phyloP scores from a whole-genome alignment of 2,888 invertebrate species.

The Beris morrisii region DNA sequence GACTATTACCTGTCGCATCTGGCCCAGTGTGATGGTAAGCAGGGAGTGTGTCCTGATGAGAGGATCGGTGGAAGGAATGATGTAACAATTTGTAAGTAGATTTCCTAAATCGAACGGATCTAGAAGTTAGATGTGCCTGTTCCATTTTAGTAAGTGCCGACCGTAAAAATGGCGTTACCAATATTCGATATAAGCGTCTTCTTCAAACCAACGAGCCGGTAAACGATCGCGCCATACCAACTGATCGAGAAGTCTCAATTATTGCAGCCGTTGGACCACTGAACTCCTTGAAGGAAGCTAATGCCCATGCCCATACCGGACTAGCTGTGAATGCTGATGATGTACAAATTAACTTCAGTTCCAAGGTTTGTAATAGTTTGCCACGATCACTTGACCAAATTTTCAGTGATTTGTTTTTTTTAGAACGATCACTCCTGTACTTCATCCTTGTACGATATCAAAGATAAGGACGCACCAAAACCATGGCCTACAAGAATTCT shows the following conservation, averaged over 20 bases:
- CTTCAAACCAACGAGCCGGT: slow-evolving; percentile 73
- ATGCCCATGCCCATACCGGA: slow-evolving; percentile 68
- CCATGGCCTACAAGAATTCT: slow-evolving; percentile 74
- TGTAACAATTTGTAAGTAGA: slow-evolving; percentile 62
- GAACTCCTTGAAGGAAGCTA: slow-evolving; percentile 77
- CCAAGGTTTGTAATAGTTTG: slow-evolving; percentile 53
- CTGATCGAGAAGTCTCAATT: slow-evolving; percentile 71
- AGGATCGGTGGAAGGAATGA: slow-evolving; percentile 80
- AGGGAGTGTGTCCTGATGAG: slow-evolving; percentile 84
- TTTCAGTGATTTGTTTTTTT: neutral
- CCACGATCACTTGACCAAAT: neutral
- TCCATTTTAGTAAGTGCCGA: slow-evolving; percentile 65
- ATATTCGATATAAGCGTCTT: slow-evolving; percentile 76
- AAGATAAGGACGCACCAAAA: slow-evolving; percentile 62
- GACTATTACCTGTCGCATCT: slow-evolving; percentile 84
- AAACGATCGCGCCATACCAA: slow-evolving; percentile 70
- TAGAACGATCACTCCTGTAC: slow-evolving; percentile 74
- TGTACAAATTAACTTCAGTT: slow-evolving; percentile 77
- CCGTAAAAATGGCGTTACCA: slow-evolving; percentile 77
- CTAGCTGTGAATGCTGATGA: slow-evolving; percentile 60
- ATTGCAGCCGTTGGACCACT: slow-evolving; percentile 88
- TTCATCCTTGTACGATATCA: slow-evolving; percentile 65
- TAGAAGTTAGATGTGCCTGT: neutral
- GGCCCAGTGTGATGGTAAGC: slow-evolving; percentile 79
- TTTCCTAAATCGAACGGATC: neutral